Evolutionary conservation across 2,888 invertebrate species (phyloP), one percentile per base, ranked within the genome.

Genomic region (Tyria jacobaeae): DNA sequence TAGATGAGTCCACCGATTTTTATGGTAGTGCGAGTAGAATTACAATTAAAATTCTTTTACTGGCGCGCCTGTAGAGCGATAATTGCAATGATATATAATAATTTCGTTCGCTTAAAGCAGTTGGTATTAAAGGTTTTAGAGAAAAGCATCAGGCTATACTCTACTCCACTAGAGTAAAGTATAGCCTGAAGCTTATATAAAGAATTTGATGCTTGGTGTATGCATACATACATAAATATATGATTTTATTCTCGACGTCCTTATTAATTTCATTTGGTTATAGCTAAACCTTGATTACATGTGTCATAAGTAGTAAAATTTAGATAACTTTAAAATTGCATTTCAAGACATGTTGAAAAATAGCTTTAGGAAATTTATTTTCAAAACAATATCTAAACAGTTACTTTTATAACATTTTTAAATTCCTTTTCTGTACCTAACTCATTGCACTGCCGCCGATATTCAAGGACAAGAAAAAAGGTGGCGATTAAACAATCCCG

Each of bases 401-500:
- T 44, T 21, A 4, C 5, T 1, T 4, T 21, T 12, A 21, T 1
- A 12, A 21, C 0, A 24, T 14, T 34, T 52, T 37, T 10, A 31
- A 56, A 57, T 53, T 35, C 15, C 0, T 27, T 55, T 55, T 62
- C 60, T 60, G 58, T 47, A 27, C 10, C n/a, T 24, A 27, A 37
- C 25, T 52, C 31, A 55, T 55, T 55, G 14, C 34, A 14, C 34
- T 3, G 15, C 50, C 1, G 52, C 31, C 60, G 54, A 68, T 57
- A 47, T 57, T 55, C 49, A 47, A 65, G 50, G 35, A 17, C 34
- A 39, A 47, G 60, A 68, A 71, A 76, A 76, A 71, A 70, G 49
- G 58, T 66, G 64, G 51, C 60, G 66, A 65, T 73, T 70, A 76
- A 76, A 76, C 70, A 73, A 67, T 62, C 68, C 72, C 72, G 74